phyloP scores from a whole-genome alignment of 2,797 vertebrate genomes.

The Bovichtus variegatus region DNA sequence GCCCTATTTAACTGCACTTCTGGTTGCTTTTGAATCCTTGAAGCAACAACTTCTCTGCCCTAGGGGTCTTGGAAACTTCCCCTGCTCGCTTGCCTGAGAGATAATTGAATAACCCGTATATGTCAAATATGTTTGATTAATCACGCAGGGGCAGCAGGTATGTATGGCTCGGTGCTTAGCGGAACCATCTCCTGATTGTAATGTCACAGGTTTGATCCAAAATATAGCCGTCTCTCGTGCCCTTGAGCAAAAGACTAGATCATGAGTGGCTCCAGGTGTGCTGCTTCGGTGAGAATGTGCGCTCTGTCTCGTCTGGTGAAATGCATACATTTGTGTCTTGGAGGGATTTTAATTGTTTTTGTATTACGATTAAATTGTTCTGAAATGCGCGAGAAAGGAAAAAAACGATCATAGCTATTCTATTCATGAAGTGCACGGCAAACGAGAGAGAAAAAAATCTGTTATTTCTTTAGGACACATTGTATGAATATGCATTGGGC shows the following conservation, averaged over 20 bases:
- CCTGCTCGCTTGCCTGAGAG: constrained; percentile 26
- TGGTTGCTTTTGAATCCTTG: constrained; percentile 54
- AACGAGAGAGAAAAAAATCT: not conserved
- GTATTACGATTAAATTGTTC: constrained; percentile 12
- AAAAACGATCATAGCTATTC: constrained; percentile 25
- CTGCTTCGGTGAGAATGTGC: not conserved
- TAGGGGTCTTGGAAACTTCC: constrained; percentile 40
- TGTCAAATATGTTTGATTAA: constrained; percentile 71
- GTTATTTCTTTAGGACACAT: not conserved
- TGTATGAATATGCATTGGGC: constrained; percentile 2
- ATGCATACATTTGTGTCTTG: constrained; percentile 35
- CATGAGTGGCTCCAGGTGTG: constrained; percentile 25
- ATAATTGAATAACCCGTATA: constrained; percentile 64
- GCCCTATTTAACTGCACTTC: constrained; percentile 62
- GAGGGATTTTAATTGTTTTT: constrained; percentile 45
- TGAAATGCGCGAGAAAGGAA: constrained; percentile 1
- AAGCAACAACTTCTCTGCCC: constrained; percentile 53
- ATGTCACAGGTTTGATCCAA: constrained; percentile 58
- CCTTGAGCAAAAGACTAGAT: constrained; percentile 53
- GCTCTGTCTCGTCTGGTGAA: constrained; percentile 8
- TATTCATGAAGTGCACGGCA: not conserved
- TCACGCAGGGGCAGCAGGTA: constrained; percentile 46
- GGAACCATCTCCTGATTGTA: constrained; percentile 53
- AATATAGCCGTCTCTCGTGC: constrained; percentile 52
- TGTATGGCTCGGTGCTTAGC: constrained; percentile 34